A percentile compares a stretch with the other conserved stretches of the same genome.
Conservation (phyloP, 2,888 invertebrate species). For the Diplolepis rosae region DNA sequence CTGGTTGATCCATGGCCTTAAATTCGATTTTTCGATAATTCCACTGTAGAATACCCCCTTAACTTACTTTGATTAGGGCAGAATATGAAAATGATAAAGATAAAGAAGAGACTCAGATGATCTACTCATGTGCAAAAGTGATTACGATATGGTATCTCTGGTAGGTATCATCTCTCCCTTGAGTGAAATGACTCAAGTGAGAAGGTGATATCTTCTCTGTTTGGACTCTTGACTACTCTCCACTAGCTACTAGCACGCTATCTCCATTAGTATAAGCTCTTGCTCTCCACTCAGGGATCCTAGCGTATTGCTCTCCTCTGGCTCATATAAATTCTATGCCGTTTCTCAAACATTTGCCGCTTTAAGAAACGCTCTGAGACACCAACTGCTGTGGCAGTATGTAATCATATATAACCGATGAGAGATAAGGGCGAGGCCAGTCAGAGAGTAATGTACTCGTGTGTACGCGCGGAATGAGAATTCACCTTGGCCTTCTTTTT, state of each 20-base stretch:
- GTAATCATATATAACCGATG: conserved; percentile 55
- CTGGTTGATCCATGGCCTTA: too few relatives aligned
- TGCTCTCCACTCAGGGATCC: conserved; percentile 21
- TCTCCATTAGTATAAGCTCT: conserved; percentile 28
- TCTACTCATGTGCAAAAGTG: too few relatives aligned
- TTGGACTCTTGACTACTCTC: neutral
- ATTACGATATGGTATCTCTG: neutral
- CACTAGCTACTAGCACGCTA: conserved; percentile 13
- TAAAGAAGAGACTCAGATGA: too few relatives aligned
- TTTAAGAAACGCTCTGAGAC: conserved; percentile 50
- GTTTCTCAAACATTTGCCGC: conserved; percentile 51
- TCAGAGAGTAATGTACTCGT: conserved; percentile 40
- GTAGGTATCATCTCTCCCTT: neutral
- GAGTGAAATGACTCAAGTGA: neutral
- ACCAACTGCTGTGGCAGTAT: conserved; percentile 33
- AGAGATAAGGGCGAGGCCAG: conserved; percentile 51
- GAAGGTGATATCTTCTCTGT: neutral
- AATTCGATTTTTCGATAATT: too few relatives aligned
- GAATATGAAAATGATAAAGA: too few relatives aligned
- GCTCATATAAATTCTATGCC: conserved; percentile 61
- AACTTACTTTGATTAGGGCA: too few relatives aligned
- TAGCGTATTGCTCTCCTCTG: conserved; percentile 35
- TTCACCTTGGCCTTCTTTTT: conserved; percentile 29
- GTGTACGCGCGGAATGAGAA: conserved; percentile 36
- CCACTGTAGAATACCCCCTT: too few relatives aligned